These are phyloP conservation scores for Caenorhabditis plicata DNA, from an alignment of 2,888 invertebrate species.

Conservation along the genomic window DNA sequence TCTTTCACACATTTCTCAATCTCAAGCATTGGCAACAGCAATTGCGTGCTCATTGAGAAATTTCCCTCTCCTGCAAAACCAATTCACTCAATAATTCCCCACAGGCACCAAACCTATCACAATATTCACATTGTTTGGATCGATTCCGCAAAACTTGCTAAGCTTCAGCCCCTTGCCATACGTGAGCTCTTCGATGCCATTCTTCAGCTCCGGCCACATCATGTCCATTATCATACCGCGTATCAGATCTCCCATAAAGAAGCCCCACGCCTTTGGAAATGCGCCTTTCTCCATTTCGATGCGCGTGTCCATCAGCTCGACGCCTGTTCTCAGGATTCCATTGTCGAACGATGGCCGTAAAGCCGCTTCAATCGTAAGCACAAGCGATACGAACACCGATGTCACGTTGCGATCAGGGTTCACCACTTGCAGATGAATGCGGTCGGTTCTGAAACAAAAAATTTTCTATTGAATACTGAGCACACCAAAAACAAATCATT, in stretches of 20 bases:
- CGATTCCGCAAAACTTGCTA: conserved; percentile 59
- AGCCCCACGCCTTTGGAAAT: conserved; percentile 56
- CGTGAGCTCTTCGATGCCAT: conserved; percentile 56
- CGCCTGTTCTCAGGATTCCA: conserved; percentile 51
- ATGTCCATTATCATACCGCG: conserved; percentile 63
- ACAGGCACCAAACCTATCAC: conserved; percentile 52
- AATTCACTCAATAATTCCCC: background rate
- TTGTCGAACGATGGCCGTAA: conserved; percentile 45
- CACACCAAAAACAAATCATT: too few species aligned
- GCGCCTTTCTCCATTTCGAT: conserved; percentile 62
- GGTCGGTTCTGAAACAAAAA: conserved; percentile 48
- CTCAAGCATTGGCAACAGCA: conserved; percentile 35
- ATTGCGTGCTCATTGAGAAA: conserved; percentile 43
- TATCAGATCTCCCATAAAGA: conserved; percentile 60
- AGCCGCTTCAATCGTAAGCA: conserved; percentile 44
- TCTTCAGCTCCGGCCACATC: conserved; percentile 62
- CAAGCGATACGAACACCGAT: conserved; percentile 58
- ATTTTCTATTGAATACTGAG: too few species aligned
- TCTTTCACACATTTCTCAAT: conserved; percentile 42
- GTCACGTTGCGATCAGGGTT: conserved; percentile 56
- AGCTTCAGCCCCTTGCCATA: conserved; percentile 59
- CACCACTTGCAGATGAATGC: conserved; percentile 56
- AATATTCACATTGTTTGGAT: conserved; percentile 53
- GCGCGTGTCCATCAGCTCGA: conserved; percentile 56
- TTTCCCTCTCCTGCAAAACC: conserved; percentile 37